These are phyloP conservation scores for Charadrius vociferus DNA, from an alignment of 2,113 vertebrate genomes.

Conservation along the genomic window DNA sequence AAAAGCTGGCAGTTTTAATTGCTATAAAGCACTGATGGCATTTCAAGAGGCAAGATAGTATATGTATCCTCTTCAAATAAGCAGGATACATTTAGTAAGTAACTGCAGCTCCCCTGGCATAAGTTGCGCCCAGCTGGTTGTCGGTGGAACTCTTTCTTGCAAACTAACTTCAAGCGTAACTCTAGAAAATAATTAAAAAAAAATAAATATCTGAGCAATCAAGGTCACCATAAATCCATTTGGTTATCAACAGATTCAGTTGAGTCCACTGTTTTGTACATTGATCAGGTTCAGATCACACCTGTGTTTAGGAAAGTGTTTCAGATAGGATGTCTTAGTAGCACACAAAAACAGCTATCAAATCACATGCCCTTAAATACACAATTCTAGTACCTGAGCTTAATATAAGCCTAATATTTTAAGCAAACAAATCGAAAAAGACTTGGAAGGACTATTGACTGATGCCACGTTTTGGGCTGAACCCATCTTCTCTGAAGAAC, in stretches of 20 bases:
- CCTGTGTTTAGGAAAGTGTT: not conserved
- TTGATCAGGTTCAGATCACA: not conserved
- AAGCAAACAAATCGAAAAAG: not conserved
- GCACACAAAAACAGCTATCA: not conserved
- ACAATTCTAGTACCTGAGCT: not conserved
- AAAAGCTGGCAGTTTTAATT: not conserved
- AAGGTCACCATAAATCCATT: not conserved
- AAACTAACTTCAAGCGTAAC: not conserved
- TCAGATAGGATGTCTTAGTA: not conserved
- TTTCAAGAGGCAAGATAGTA: not conserved
- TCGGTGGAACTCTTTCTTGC: not conserved
- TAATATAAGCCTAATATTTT: not conserved
- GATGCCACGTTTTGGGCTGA: not conserved
- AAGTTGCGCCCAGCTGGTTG: not conserved
- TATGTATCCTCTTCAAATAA: not conserved
- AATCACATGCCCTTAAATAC: not conserved
- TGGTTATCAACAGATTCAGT: not conserved
- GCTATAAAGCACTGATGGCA: not conserved
- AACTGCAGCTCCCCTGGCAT: not conserved
- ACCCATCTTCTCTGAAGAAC: not conserved
- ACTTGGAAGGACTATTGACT: not conserved
- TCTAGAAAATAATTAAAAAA: not conserved
- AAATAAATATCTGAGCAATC: not conserved
- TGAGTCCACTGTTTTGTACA: not conserved
- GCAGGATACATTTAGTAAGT: not conserved